Base-by-base conservation (phyloP, 1,140 invertebrate genomes). In the Procambarus clarkii region DNA sequence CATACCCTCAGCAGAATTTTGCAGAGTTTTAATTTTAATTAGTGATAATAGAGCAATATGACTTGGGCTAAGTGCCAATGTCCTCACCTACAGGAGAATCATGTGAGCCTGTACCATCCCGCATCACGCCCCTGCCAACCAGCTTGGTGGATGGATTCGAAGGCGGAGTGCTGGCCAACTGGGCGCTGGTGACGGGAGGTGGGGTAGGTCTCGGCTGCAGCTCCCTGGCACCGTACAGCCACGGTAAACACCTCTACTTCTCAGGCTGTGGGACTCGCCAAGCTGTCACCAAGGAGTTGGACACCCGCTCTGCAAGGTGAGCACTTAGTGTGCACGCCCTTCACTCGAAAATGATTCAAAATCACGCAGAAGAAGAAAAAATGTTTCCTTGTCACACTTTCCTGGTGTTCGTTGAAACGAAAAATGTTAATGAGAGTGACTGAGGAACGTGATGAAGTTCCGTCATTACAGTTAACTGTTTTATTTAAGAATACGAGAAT, bases 181-280 rank as follows among this genome's bases (percentile, higher is more conserved):
- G 95, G 95, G 92, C 93, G 8, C 82, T 90, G n/a, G 94, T 95
- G 18, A 92, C 93, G n/a, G 95, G 95, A 15, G 95, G 95, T 50
- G 94, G 93, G 44, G 94, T 95, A 9, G 94, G 95, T 3, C 93
- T 94, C 86, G 95, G 95, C 3, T 95, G 95, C 94, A 95, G 94
- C 34, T 94, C 94, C 21, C 91, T 95, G 74, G 93, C 94, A 8
- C 95, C 95, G 0, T 94, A 94, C 92, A 94, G 94, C 50, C 94
- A 95, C 92, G 95, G 95, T 5, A 95, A 95, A 88, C 95, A 94
- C 34, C 92, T 95, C 1, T 95, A 95, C 88, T 95, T 95, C 93
- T 95, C 94, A 91, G 95, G 94, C 48, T 95, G 95, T 94, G 95
- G 94, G 7, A 92, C 93, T 21, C 91, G 95, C 76, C 94, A 94